phyloP scores from a whole-genome alignment of 2,113 vertebrate genomes.

The Onychostruthus taczanowskii region DNA sequence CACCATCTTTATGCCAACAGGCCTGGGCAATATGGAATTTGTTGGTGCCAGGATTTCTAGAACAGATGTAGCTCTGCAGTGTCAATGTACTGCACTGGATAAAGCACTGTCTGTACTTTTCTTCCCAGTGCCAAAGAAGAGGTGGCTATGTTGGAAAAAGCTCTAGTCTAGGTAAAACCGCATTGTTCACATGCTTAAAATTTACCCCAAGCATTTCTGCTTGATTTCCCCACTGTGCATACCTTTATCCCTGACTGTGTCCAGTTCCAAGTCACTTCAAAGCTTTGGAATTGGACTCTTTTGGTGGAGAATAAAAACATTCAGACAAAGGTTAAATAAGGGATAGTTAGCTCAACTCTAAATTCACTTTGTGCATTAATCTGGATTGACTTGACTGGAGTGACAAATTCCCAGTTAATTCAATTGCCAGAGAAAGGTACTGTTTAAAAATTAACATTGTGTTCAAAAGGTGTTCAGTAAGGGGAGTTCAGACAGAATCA shows the following conservation, averaged over 20 bases:
- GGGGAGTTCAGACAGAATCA: not conserved
- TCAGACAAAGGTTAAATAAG: not conserved
- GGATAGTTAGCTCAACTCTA: not conserved
- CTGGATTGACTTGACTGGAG: not conserved
- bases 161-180: not conserved
- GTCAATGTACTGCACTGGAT: not conserved
- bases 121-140: not conserved
- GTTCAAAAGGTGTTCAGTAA: not conserved
- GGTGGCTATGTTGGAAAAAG: not conserved
- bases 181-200: not conserved
- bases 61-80: not conserved
- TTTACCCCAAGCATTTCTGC: not conserved
- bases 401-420: not conserved
- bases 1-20: not conserved
- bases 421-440: not conserved
- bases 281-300: not conserved
- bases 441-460: not conserved
- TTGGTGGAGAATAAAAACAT: not conserved
- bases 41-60: not conserved
- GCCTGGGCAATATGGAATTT: not conserved
- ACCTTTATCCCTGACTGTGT: not conserved
- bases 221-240: not conserved
- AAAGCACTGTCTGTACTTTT: not conserved
- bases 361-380: not conserved
- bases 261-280: not conserved